phyloP scores from a whole-genome alignment of 2,113 vertebrate species.

The Petaurus breviceps region DNA sequence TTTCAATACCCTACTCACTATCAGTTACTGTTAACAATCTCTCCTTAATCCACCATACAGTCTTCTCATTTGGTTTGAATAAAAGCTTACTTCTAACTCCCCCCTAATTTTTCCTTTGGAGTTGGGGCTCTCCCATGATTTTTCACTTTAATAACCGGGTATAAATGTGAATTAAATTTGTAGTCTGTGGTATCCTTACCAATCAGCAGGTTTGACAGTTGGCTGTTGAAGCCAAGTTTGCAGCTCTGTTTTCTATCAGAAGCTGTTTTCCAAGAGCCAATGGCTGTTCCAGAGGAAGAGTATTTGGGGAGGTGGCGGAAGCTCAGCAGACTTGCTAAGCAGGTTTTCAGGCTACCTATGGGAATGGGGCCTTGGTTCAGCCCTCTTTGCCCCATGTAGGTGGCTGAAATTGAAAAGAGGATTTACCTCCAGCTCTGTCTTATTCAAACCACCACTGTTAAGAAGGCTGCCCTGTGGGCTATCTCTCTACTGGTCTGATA shows the following conservation, averaged over 20 bases:
- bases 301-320: background rate
- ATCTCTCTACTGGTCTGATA: background rate
- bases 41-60: background rate
- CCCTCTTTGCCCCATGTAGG: background rate
- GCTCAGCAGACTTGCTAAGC: background rate
- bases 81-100: background rate
- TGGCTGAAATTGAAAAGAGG: background rate
- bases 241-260: background rate
- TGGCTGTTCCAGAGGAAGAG: background rate
- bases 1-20: background rate
- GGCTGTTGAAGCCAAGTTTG: background rate
- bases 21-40: background rate
- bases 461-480: background rate
- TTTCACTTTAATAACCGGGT: background rate
- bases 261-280: background rate
- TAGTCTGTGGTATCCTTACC: background rate
- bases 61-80: background rate
- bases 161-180: background rate
- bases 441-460: background rate
- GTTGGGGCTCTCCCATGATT: background rate
- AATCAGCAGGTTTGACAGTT: background rate
- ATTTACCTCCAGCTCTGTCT: conserved; percentile 7
- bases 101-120: background rate
- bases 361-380: background rate
- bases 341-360: background rate